A percentile compares a stretch with the other conserved stretches of the same genome.
Evolutionary conservation across 2,113 vertebrate genomes (phyloP).

Genomic region (Aramus guarauna): DNA sequence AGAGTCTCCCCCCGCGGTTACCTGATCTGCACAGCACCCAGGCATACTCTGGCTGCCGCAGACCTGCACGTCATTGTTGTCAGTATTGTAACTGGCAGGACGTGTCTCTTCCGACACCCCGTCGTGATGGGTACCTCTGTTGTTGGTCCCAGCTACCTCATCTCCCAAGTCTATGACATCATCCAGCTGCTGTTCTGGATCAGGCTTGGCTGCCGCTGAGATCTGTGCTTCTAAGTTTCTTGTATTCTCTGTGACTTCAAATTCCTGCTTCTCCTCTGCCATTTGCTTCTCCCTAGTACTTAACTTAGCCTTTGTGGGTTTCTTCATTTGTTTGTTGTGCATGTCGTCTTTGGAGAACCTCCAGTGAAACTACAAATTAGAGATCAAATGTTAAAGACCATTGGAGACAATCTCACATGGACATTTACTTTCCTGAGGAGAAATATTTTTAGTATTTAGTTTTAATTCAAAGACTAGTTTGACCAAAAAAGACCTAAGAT

Average conservation of each 20-base stretch:
- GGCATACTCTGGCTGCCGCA: background rate
- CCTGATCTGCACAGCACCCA: background rate
- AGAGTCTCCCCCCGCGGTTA: background rate
- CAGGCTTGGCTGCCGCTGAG: background rate
- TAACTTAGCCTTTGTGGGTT: slow-evolving; percentile 66
- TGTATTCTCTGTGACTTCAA: slow-evolving; percentile 43
- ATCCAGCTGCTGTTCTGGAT: background rate
- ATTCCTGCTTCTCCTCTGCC: slow-evolving; percentile 63
- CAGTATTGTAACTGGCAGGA: background rate
- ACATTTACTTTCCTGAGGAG: background rate
- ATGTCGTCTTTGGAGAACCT: slow-evolving; percentile 75
- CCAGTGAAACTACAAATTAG: slow-evolving; percentile 76
- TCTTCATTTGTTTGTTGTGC: slow-evolving; percentile 66
- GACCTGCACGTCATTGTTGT: background rate
- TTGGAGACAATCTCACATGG: background rate
- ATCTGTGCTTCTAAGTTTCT: slow-evolving; percentile 65
- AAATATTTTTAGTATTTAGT: background rate
- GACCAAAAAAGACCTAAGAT: background rate
- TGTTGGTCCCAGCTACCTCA: background rate
- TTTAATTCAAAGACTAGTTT: background rate
- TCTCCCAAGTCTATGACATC: slow-evolving; percentile 13
- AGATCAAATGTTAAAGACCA: background rate
- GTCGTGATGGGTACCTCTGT: background rate
- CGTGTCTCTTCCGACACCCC: background rate
- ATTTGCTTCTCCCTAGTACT: slow-evolving; percentile 41